Conservation (phyloP, 2,113 vertebrate genomes). For the Sander lucioperca region DNA sequence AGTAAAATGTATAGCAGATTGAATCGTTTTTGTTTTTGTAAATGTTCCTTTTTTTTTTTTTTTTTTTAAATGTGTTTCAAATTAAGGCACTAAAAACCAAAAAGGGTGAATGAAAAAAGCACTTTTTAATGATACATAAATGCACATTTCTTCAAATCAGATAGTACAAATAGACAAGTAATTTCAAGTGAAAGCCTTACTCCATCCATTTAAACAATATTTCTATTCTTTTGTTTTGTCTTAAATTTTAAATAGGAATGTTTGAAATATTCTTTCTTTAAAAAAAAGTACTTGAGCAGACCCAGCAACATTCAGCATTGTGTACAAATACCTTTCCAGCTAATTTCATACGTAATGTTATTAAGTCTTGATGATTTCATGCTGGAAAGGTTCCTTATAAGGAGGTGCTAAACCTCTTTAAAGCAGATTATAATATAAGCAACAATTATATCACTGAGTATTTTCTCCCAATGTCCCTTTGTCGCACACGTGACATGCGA, state of each 20-base stretch:
- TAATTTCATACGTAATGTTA: slow-evolving; percentile 40
- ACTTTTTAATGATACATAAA: slow-evolving; percentile 79
- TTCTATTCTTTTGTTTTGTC: slow-evolving; percentile 8
- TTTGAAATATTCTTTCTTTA: not conserved
- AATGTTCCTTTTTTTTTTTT: slow-evolving; percentile 46
- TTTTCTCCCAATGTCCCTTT: slow-evolving; percentile 40
- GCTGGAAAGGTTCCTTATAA: slow-evolving; percentile 33
- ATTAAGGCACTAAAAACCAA: slow-evolving; percentile 82
- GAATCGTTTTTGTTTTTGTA: slow-evolving; percentile 38
- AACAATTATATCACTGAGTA: slow-evolving; percentile 45
- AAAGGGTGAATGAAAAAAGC: slow-evolving; percentile 81
- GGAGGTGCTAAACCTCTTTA: slow-evolving; percentile 39
- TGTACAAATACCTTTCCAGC: slow-evolving; percentile 28
- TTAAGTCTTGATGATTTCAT: slow-evolving; percentile 55
- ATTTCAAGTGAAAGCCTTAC: slow-evolving; percentile 63
- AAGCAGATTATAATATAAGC: slow-evolving; percentile 48
- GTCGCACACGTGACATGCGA: slow-evolving; percentile 36
- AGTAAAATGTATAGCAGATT: slow-evolving; percentile 63
- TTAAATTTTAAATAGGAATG: slow-evolving; percentile 19
- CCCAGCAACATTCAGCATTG: slow-evolving; percentile 12
- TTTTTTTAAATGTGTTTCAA: slow-evolving; percentile 69
- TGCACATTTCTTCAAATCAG: slow-evolving; percentile 77
- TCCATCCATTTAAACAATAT: slow-evolving; percentile 56
- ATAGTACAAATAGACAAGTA: no score
- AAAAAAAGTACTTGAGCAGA: slow-evolving; percentile 25